Base-by-base conservation (phyloP, 1,140 invertebrate species). In the Drosophila miranda region DNA sequence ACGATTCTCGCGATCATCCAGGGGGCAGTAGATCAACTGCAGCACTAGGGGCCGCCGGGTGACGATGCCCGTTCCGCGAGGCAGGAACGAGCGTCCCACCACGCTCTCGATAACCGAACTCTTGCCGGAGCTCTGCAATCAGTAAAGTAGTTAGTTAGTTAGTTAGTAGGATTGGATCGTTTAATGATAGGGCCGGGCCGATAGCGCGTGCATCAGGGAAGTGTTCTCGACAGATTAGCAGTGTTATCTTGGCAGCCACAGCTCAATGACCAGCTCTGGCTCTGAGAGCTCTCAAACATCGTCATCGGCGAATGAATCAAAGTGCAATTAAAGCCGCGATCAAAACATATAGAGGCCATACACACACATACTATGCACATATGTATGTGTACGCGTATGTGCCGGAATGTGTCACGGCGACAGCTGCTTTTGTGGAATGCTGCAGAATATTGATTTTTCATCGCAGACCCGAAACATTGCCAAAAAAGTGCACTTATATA, bases 71-170 rank as follows among this genome's bases (percentile, higher is more conserved):
- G 95, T 96, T 43, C 99, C 99, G 82, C 99, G 93, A 11, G 99
- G 99, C 53, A 99, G 92, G 92, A 99, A 99, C 53, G 98, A 98
- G 58, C 95, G 94, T 0, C 99, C 99, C n/a, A 99, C 99, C 21
- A 99, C 93, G 91, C 97, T 97, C 92, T 99, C 99, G 75, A 99
- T 95, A 8, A 99, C 99, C 38, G 99, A 99, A 93, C 98, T 99
- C 93, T 99, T 99, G 45, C 99, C 99, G 55, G 99, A 98, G 92
- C 98, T 99, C 98, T 99, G 91, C 80, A 76, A 75, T 50, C 14
- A 46, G 11, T 21, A n/a, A 26, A 19, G 38, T 23, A 26, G 8
- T 16, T 16, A 16, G 16, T n/a, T n/a, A n/a, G n/a, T n/a, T n/a
- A 16, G 16, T 16, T 16, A 16, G 16, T n/a, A 16, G 16, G 16